Evolutionary conservation across 2,797 vertebrate genomes (phyloP).

Genomic region (Synanceia verrucosa): DNA sequence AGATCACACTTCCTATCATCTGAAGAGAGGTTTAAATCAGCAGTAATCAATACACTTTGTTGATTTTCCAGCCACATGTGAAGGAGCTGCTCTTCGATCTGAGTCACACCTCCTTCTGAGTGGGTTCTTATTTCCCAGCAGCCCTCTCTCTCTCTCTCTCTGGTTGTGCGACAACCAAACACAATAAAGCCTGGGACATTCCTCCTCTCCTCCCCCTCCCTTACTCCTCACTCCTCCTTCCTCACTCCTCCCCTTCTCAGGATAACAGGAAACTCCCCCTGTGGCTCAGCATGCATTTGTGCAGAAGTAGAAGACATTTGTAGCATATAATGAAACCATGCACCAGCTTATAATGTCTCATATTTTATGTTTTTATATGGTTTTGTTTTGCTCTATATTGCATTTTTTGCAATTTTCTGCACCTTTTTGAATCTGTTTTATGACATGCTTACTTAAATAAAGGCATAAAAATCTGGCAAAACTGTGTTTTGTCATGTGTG

Average conservation of each 20-base stretch:
- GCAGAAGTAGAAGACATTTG: neutral
- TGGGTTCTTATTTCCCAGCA: constrained; percentile 49
- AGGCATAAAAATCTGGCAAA: too few relatives aligned
- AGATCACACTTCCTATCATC: neutral
- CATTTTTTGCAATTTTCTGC: too few relatives aligned
- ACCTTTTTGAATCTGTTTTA: too few relatives aligned
- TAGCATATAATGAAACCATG: too few relatives aligned
- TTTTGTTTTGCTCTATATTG: too few relatives aligned
- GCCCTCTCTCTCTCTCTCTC: constrained; percentile 1
- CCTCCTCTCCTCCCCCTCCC: constrained; percentile 39
- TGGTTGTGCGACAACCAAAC: constrained; percentile 29
- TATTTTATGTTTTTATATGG: neutral
- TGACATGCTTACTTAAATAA: too few relatives aligned
- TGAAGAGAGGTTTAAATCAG: neutral
- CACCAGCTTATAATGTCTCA: too few relatives aligned
- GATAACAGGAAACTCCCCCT: constrained; percentile 59
- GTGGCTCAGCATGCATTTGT: constrained; percentile 11
- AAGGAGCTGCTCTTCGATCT: constrained; percentile 17
- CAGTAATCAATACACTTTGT: neutral
- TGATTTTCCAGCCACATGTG: neutral
- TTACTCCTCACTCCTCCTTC: neutral
- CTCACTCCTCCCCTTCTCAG: constrained; percentile 37
- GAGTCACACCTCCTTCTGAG: constrained; percentile 56
- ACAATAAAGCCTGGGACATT: constrained; percentile 63
- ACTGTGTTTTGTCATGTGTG: too few relatives aligned